Percentiles rank a stretch among this genome's conserved stretches.
phyloP scores from a whole-genome alignment of 2,797 vertebrate genomes.

The Pipistrellus kuhlii region DNA sequence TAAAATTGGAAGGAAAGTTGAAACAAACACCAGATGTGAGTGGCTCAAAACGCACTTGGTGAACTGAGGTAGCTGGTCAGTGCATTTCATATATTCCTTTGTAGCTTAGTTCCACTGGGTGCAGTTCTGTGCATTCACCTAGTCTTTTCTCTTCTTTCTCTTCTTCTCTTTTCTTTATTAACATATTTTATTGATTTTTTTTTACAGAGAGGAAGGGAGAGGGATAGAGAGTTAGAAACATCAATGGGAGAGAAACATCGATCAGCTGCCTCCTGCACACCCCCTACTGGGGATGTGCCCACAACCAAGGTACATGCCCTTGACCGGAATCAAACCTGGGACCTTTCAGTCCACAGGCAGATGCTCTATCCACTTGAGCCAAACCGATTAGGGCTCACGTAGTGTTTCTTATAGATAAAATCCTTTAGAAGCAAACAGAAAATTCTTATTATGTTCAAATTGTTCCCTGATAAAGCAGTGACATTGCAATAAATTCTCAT shows the following conservation, averaged over 20 bases:
- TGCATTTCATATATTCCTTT: constrained; percentile 22
- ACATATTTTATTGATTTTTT: too few species aligned
- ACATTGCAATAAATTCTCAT: constrained; percentile 43
- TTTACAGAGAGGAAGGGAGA: too few species aligned
- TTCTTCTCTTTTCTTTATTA: too few species aligned
- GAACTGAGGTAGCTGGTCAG: constrained; percentile 1
- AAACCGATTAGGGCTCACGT: neutral
- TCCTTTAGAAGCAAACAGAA: constrained; percentile 36
- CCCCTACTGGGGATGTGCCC: too few species aligned
- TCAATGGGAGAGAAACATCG: too few species aligned
- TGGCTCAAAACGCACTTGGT: neutral
- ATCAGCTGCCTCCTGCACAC: too few species aligned
- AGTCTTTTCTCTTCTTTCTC: neutral
- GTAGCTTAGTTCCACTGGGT: neutral
- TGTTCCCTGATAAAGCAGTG: neutral
- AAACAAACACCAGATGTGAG: constrained; percentile 24
- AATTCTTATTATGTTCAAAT: constrained; percentile 40
- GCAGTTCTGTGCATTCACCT: constrained; percentile 12
- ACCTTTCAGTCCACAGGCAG: too few species aligned
- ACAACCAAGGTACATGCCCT: too few species aligned
- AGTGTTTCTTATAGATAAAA: constrained; percentile 31
- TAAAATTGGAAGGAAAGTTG: constrained; percentile 58
- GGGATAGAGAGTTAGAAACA: too few species aligned
- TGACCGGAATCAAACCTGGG: too few species aligned
- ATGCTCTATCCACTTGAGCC: too few species aligned